A percentile compares a stretch with the other conserved stretches of the same genome.
Evolutionary conservation across 2,888 invertebrate genomes (phyloP).

Genomic region (Oscheius sp.): DNA sequence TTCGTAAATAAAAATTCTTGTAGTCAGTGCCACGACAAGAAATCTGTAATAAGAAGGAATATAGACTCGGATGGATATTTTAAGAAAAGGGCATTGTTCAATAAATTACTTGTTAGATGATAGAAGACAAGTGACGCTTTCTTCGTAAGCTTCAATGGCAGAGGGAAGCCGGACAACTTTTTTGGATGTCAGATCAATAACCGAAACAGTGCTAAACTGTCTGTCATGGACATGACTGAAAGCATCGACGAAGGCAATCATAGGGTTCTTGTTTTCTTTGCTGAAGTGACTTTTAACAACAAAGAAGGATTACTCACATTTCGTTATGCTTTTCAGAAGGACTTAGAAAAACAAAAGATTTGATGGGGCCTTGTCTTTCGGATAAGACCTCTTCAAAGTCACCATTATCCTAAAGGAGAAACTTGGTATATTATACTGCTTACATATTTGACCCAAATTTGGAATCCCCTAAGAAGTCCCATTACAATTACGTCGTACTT

Average conservation of each 20-base stretch:
- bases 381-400: slow-evolving; percentile 94
- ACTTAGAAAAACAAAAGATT: slow-evolving; percentile 76
- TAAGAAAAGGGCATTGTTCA: not conserved
- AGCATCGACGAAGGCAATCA: slow-evolving; percentile 65
- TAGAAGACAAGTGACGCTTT: slow-evolving; percentile 70
- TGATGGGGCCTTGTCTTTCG: slow-evolving; percentile 89
- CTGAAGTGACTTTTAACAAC: slow-evolving; percentile 8
- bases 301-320: not conserved
- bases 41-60: slow-evolving; percentile 48
- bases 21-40: slow-evolving; percentile 59
- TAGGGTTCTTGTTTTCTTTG: slow-evolving; percentile 46
- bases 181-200: slow-evolving; percentile 72
- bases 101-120: slow-evolving; percentile 61
- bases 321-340: not conserved
- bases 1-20: slow-evolving; percentile 71
- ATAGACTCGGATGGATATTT: not conserved
- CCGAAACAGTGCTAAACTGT: slow-evolving; percentile 72
- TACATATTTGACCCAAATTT: slow-evolving; percentile 75
- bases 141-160: slow-evolving; percentile 65
- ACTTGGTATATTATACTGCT: slow-evolving; percentile 34
- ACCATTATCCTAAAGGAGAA: slow-evolving; percentile 81
- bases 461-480: slow-evolving; percentile 86
- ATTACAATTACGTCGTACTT: slow-evolving; percentile 85
- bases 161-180: slow-evolving; percentile 23
- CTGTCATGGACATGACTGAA: slow-evolving; percentile 57